phyloP scores from a whole-genome alignment of 2,888 invertebrate species.

The Heliothis peltigera region DNA sequence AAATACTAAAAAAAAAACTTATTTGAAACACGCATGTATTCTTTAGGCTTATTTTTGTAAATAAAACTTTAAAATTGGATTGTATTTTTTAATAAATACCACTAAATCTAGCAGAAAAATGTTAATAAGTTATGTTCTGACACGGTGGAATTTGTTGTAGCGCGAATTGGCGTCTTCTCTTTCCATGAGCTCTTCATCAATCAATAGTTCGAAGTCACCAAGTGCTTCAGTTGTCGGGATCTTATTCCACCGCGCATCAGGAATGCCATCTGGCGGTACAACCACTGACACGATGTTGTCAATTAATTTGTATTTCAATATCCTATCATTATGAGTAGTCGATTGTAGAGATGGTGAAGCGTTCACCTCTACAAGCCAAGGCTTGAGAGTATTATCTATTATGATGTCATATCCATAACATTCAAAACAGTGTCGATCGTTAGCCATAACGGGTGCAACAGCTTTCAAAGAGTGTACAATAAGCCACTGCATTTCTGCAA shows the following conservation, averaged over 20 bases:
- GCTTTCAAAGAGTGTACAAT: constrained; percentile 98
- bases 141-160: constrained; percentile 71
- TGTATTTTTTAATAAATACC: constrained; percentile 20
- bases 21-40: constrained; percentile 3
- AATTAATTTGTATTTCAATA: constrained; percentile 97
- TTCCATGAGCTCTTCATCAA: constrained; percentile 95
- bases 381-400: constrained; percentile 97
- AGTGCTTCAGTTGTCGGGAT: constrained; percentile 93
- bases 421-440: constrained; percentile 97
- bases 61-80: constrained; percentile 16
- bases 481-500: constrained; percentile 96
- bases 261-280: constrained; percentile 96
- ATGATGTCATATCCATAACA: constrained; percentile 99
- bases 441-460: constrained; percentile 98
- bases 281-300: constrained; percentile 98
- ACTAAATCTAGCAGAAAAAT: neutral
- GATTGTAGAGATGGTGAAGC: constrained; percentile 98
- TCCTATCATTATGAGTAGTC: constrained; percentile 98
- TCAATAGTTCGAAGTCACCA: constrained; percentile 95
- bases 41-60: constrained; percentile 2
- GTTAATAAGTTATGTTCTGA: constrained; percentile 43
- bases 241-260: constrained; percentile 97
- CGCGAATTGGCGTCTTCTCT: constrained; percentile 89
- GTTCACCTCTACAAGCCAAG: constrained; percentile 98
- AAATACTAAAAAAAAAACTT: constrained; percentile 37